Evolutionary conservation across 2,797 vertebrate species (phyloP), one percentile per base, ranked within the genome.

Genomic region (Hydrophis major): DNA sequence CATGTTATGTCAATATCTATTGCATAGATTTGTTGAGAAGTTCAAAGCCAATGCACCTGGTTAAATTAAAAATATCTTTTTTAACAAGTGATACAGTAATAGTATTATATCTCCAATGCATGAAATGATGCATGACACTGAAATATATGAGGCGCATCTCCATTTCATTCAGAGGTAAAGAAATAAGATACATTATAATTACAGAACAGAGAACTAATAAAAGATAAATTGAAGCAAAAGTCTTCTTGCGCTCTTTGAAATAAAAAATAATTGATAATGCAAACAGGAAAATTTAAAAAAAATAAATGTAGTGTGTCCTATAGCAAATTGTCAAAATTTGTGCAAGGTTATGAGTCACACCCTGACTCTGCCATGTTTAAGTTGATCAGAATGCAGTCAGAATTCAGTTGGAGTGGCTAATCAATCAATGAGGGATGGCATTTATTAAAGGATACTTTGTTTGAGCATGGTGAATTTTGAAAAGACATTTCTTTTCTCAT

Each of bases 11-110:
- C 96, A 63, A 69, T 94, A 89, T 32, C 66, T 69, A 32, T 55
- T 93, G 10, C 59, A 93, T 94, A 90, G 89, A 94, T 50, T 14
- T 1, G 61, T 86, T 92, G 74, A 56, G 93, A 28, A 94, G 86
- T 91, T 95, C 87, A 93, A 93, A 95, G n/a, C 88, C 1, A 0
- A 28, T 90, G 6, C 47, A 74, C 1, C 12, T 59, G 61, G 55
- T 88, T 92, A 95, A 94, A 91, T 90, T 8, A 96, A 95, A 96
- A 50, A 94, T 0, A 60, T 4, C 61, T 42, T 22, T 94, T 2
- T 92, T 3, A 37, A 78, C 74, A 78, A 78, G 74, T 78, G 8
- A 78, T 78, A 13, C 61, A 63, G 61, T 63, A 78, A 78, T 42
- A 4, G 4, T 25, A 78, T 78, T 78, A 78, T 78, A 78, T 78